Base-by-base conservation (phyloP, 2,888 invertebrate genomes). In the Clitarchus hookeri region DNA sequence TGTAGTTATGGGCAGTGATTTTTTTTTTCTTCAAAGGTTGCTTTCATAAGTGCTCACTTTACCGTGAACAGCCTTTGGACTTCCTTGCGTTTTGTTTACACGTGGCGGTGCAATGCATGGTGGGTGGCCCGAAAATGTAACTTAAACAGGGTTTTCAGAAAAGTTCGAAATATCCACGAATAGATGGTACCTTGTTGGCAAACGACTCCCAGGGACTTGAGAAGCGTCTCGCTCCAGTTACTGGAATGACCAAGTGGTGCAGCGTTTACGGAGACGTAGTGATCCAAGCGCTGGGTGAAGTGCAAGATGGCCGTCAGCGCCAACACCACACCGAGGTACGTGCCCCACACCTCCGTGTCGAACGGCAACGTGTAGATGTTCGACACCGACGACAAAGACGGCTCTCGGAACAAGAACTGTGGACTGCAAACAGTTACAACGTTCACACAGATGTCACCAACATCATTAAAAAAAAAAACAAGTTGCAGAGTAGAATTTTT, bases 341-440 rank as follows among this genome's bases (percentile, higher is more conserved):
- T n/a, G 25, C 54, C 26, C 86, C 86, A 86, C 6, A 85, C 86
- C 13, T 65, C n/a, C n/a, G 19, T 16, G 44, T 79, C 84, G 78
- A 86, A 86, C 11, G 86, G 84, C 84, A 86, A n/a, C n/a, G 54
- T 27, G 78, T 86, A 86, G 13, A 86, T 85, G 44, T 79, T 84
- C 16, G 84, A 83, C 83, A 85, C 48, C 23, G 83, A 83, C 27
- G 86, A 86, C 19, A 86, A 19, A 25, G 84, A 80, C 6, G 86
- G 86, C 78, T 80, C 82, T 44, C 83, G 36, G 83, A 86, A 86
- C 48, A 86, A 65, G 44, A 86, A 82, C 44, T 23, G 79, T 0
- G 78, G 78, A n/a, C 86, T 86, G 85, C 26, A 82, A 84, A 78
- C 65, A 44, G 36, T 36, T 36, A 36, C 36, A 36, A 36, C 8